Base-by-base conservation (phyloP, 2,797 vertebrate species). In the Pseudotriccus pelzelni region DNA sequence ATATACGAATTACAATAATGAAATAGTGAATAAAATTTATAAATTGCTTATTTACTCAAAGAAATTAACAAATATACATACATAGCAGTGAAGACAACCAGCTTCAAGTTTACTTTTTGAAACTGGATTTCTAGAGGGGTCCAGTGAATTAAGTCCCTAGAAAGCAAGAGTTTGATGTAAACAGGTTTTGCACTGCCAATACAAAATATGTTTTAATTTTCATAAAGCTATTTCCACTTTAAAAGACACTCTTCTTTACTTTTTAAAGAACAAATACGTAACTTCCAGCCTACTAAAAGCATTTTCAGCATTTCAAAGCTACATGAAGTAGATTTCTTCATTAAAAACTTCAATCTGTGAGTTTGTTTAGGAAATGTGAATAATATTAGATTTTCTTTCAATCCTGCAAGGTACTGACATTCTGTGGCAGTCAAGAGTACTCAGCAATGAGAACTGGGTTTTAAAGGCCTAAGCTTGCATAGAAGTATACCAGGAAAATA, bases 41-140 rank as follows among this genome's bases (percentile, higher is more conserved):
- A 75, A 93, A 94, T 44, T 77, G 84, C 62, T 90, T 92, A 90
- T 94, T 95, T 96, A 69, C n/a, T 83, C 87, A 81, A 96, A 77
- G 66, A 95, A 94, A 52, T 60, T 89, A 86, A 87, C 52, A 94
- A 87, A 93, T 74, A 44, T 43, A 63, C 14, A 90, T 8, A 19
- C 7, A 17, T 49, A 72, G 46, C 66, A 79, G 44, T 18, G 24
- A 79, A 89, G 77, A 76, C 27, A 34, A 70, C 72, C 93, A 92
- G 55, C 41, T 89, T 56, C 75, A 92, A 27, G 12, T 68, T 19
- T 52, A 82, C 20, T 87, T 68, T 93, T 56, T 72, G 64, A 89
- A 75, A 80, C 21, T 49, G 20, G 14, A 84, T 84, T 81, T 90
- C 80, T 90, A 32, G 20, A 89, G 44, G 68, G 47, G 32, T 34